These are phyloP conservation scores for Spea multiplicata DNA, from an alignment of 2,113 vertebrate species.

Conservation along the genomic window DNA sequence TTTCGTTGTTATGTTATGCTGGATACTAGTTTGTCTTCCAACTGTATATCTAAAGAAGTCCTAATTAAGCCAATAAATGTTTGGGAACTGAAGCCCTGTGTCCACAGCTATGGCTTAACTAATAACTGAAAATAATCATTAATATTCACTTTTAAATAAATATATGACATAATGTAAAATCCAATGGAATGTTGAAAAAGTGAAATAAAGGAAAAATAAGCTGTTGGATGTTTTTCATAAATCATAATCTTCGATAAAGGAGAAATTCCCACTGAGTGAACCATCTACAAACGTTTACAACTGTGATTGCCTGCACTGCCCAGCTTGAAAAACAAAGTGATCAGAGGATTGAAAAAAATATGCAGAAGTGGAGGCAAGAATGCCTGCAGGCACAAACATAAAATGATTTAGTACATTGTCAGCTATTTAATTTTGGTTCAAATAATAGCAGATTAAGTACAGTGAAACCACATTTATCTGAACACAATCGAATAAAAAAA, in stretches of 20 bases:
- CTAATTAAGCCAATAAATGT: too few relatives aligned
- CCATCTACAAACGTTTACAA: conserved; percentile 1
- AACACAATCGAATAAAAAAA: conserved; percentile 36
- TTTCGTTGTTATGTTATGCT: too few relatives aligned
- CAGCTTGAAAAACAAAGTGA: conserved; percentile 32
- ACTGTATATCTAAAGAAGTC: too few relatives aligned
- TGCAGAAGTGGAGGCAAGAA: conserved; percentile 7
- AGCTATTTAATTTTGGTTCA: conserved; percentile 43
- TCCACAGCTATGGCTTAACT: too few relatives aligned
- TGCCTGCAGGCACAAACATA: conserved; percentile 28
- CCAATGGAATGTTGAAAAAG: too few relatives aligned
- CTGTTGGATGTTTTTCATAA: too few relatives aligned
- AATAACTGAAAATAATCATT: too few relatives aligned
- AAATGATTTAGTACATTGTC: conserved; percentile 39
- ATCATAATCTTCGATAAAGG: not conserved
- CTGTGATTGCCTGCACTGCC: conserved; percentile 18
- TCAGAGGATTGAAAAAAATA: conserved; percentile 23
- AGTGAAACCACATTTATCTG: conserved; percentile 31
- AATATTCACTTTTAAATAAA: too few relatives aligned
- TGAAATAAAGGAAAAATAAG: too few relatives aligned
- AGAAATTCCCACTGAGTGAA: not conserved
- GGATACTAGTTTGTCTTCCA: too few relatives aligned
- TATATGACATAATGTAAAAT: too few relatives aligned
- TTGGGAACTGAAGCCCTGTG: too few relatives aligned
- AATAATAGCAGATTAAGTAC: conserved; percentile 27